phyloP scores from a whole-genome alignment of 2,888 invertebrate genomes.

The Nycteola revayana region DNA sequence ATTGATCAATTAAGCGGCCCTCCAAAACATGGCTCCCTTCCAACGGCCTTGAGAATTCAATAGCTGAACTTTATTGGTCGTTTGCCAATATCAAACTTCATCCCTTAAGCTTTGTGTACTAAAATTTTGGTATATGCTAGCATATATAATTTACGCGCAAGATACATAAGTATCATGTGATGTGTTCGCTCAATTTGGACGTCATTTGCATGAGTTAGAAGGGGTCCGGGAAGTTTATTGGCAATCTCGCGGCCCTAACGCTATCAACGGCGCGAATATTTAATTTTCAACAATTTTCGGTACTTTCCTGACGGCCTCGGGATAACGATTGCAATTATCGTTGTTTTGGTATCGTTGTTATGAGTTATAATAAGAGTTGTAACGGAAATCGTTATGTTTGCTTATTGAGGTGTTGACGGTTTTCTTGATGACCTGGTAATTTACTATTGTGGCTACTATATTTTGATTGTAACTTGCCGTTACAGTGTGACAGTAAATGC shows the following conservation, averaged over 20 bases:
- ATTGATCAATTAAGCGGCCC: too few species aligned
- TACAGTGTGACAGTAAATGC: too few species aligned
- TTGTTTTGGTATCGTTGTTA: not conserved
- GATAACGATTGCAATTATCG: constrained; percentile 32
- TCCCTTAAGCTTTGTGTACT: too few species aligned
- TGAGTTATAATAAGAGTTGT: not conserved
- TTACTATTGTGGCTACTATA: too few species aligned
- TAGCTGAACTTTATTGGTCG: too few species aligned
- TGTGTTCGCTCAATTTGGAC: constrained; percentile 49
- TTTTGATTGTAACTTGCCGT: too few species aligned
- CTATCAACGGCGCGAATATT: constrained; percentile 67
- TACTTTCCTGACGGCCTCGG: constrained; percentile 40
- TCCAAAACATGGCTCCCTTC: too few species aligned
- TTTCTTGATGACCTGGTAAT: too few species aligned
- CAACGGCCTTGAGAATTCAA: too few species aligned
- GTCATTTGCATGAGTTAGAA: constrained; percentile 54
- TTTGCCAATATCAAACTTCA: too few species aligned
- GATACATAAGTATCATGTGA: constrained; percentile 8
- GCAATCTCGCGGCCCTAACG: constrained; percentile 78
- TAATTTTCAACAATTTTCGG: constrained; percentile 67
- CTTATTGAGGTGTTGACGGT: too few species aligned
- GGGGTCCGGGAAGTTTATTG: constrained; percentile 60
- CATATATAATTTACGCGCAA: constrained; percentile 13
- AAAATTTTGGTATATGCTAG: too few species aligned
- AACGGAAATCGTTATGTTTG: not conserved